Conservation (phyloP, 23 tunicate genomes). For the Halocynthia aurantium region DNA sequence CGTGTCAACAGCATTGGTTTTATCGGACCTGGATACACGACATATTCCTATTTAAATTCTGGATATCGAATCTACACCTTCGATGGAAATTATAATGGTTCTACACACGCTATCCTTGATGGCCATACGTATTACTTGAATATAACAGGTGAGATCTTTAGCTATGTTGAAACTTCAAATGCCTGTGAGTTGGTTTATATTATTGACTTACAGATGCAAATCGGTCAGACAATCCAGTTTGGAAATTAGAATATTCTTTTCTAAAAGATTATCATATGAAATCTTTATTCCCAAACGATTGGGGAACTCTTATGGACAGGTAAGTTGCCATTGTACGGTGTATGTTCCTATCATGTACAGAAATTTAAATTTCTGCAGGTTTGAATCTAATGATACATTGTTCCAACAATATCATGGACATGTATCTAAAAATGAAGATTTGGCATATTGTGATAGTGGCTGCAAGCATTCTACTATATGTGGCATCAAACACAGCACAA, state of each 20-base stretch:
- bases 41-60: conserved; percentile 61
- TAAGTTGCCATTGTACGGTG: conserved; percentile 1
- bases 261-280: conserved; percentile 54
- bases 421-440: conserved; percentile 54
- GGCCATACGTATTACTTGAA: conserved; percentile 51
- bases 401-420: conserved; percentile 58
- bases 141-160: conserved; percentile 31
- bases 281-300: conserved; percentile 54
- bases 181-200: background rate
- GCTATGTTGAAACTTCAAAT: background rate
- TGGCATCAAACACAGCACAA: conserved; percentile 37
- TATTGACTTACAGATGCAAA: conserved; percentile 42
- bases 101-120: conserved; percentile 49
- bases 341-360: background rate
- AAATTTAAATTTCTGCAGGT: conserved; percentile 24
- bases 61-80: conserved; percentile 72
- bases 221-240: conserved; percentile 20
- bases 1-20: conserved; percentile 36
- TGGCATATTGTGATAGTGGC: conserved; percentile 35
- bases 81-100: conserved; percentile 67
- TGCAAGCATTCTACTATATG: conserved; percentile 41
- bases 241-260: conserved; percentile 65
- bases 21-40: conserved; percentile 81
- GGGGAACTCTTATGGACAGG: conserved; percentile 51
- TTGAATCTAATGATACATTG: conserved; percentile 39